Percentiles rank a stretch among this genome's conserved stretches.
Conservation (phyloP, 2,888 invertebrate genomes). For the Seira musarum region DNA sequence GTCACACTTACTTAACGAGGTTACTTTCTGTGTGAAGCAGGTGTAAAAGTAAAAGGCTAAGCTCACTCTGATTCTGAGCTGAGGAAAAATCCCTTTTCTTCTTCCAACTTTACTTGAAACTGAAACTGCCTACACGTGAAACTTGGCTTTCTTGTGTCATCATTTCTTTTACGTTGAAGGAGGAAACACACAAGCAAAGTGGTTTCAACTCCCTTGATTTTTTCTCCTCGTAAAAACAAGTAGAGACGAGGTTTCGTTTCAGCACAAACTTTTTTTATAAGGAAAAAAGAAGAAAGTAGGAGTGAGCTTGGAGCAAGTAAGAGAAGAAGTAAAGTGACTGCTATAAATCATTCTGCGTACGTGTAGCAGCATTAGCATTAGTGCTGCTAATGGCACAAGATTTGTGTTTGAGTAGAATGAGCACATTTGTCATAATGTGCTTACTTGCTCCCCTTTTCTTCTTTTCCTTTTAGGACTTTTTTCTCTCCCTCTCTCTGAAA, state of each 20-base stretch:
- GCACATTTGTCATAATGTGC: conserved; percentile 7
- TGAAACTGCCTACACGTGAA: neutral
- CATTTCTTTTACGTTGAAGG: neutral
- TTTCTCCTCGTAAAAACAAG: neutral
- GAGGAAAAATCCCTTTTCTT: neutral
- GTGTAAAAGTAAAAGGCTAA: conserved; percentile 54
- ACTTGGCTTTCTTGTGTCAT: neutral
- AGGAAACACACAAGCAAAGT: neutral
- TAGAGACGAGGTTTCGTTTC: no score
- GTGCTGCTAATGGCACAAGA: conserved; percentile 23
- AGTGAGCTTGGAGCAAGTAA: neutral
- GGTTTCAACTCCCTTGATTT: neutral
- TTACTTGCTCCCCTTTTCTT: neutral
- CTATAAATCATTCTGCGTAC: conserved; percentile 49
- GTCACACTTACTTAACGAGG: conserved; percentile 61
- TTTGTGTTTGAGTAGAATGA: conserved; percentile 10
- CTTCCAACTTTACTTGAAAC: no score
- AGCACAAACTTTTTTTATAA: neutral
- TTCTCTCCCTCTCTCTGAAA: no score
- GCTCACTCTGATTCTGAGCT: no score
- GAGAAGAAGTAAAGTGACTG: conserved; percentile 31
- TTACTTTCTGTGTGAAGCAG: conserved; percentile 52
- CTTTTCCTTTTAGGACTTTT: neutral
- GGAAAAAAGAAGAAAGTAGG: conserved; percentile 5
- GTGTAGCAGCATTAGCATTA: conserved; percentile 21